These are phyloP conservation scores for Drosophila repleta DNA, from an alignment of 1,140 invertebrate genomes.

Conservation along the genomic window DNA sequence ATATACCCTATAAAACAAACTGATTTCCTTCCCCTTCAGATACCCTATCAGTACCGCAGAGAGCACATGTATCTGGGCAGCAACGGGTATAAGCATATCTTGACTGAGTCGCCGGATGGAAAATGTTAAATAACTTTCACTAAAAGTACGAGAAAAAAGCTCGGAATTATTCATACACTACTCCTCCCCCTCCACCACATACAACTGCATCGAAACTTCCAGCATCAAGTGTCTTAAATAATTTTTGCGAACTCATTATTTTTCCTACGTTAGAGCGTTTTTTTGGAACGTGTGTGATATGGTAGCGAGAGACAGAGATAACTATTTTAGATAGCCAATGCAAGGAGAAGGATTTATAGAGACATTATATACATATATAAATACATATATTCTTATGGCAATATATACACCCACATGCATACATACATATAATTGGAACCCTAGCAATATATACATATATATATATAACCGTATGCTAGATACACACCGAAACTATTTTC, in stretches of 20 bases:
- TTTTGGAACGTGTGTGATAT: slow-evolving; percentile 56
- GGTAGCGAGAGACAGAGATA: slow-evolving; percentile 34
- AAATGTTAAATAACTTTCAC: slow-evolving; percentile 57
- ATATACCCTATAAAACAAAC: neutral
- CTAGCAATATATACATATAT: slow-evolving; percentile 34
- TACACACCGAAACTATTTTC: slow-evolving; percentile 39
- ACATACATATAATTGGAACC: slow-evolving; percentile 17
- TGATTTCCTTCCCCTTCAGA: slow-evolving; percentile 26
- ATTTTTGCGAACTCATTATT: slow-evolving; percentile 49
- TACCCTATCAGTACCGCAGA: slow-evolving; percentile 78
- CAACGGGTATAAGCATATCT: slow-evolving; percentile 82
- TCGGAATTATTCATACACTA: slow-evolving; percentile 17
- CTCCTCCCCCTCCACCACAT: slow-evolving; percentile 12
- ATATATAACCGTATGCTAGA: slow-evolving; percentile 34
- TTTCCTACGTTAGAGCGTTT: slow-evolving; percentile 8
- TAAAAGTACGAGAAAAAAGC: neutral
- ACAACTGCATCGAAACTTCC: slow-evolving; percentile 41
- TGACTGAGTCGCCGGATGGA: slow-evolving; percentile 79
- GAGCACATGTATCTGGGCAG: slow-evolving; percentile 83
- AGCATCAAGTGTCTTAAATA: slow-evolving; percentile 57
- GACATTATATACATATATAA: neutral
- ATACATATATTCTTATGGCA: slow-evolving; percentile 33
- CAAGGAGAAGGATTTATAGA: slow-evolving; percentile 18
- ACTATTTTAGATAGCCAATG: slow-evolving; percentile 41
- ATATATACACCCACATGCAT: slow-evolving; percentile 24